phyloP scores from a whole-genome alignment of 2,113 vertebrate genomes.

The Calonectris borealis region DNA sequence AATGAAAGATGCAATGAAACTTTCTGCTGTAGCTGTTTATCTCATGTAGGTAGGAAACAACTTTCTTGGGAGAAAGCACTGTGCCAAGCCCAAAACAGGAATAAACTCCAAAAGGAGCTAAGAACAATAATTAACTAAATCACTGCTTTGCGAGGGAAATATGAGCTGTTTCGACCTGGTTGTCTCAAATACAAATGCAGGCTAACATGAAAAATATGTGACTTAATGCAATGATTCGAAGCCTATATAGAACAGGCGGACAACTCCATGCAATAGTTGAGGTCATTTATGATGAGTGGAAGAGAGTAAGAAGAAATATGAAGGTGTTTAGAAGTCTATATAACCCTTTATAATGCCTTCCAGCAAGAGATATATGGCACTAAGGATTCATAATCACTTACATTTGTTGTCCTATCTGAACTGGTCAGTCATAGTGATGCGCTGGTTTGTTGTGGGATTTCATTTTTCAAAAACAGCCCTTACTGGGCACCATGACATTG shows the following conservation, averaged over 20 bases:
- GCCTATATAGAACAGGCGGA: not conserved
- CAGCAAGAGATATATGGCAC: not conserved
- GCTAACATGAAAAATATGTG: not conserved
- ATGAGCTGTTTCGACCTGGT: not conserved
- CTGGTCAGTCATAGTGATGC: not conserved
- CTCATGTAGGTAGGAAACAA: not conserved
- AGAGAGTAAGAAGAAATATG: not conserved
- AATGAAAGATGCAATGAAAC: not conserved
- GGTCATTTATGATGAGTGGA: not conserved
- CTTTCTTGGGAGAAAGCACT: not conserved
- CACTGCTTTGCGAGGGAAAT: not conserved
- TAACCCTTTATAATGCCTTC: not conserved
- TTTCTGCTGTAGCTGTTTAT: not conserved
- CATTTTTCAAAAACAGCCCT: rapidly evolving
- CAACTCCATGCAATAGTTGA: not conserved
- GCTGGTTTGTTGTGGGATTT: not conserved
- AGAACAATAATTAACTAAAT: not conserved
- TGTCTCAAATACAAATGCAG: not conserved
- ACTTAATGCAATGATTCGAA: not conserved
- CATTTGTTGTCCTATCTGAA: not conserved
- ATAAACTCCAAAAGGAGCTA: not conserved
- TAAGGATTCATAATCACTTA: not conserved
- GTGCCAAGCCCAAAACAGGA: not conserved
- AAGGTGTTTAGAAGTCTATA: not conserved
- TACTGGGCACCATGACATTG: not conserved